Evolutionary conservation across 2,797 vertebrate genomes (phyloP).

Genomic region (Hippoglossus hippoglossus): DNA sequence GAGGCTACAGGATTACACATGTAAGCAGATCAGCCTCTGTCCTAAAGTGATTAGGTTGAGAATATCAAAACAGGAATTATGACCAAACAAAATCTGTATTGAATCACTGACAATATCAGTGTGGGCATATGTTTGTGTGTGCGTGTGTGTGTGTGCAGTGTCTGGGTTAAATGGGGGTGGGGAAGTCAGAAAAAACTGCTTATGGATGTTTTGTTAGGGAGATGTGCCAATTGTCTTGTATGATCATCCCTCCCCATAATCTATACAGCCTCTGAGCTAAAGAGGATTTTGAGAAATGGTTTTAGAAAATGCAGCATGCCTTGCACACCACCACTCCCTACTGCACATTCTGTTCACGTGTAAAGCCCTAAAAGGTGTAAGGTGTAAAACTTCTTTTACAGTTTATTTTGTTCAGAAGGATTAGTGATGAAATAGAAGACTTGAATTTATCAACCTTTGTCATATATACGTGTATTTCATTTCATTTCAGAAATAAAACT

Average conservation of each 20-base stretch:
- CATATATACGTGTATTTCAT: too few species aligned
- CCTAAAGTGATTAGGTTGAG: conserved; percentile 80
- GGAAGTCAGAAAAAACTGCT: conserved; percentile 18
- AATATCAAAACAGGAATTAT: conserved; percentile 73
- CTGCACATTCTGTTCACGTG: neutral
- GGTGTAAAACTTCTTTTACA: neutral
- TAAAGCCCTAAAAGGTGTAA: neutral
- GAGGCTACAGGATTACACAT: conserved; percentile 73
- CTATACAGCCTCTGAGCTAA: conserved; percentile 32
- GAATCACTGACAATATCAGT: conserved; percentile 34
- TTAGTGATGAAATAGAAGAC: neutral
- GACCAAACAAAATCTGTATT: conserved; percentile 50
- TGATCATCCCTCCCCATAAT: conserved; percentile 52
- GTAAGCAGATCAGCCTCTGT: conserved; percentile 78
- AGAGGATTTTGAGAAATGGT: conserved; percentile 58
- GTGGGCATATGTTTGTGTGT: conserved; percentile 2
- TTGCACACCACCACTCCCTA: neutral
- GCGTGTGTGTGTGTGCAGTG: conserved; percentile 6
- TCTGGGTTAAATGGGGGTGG: conserved; percentile 14
- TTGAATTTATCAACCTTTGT: neutral
- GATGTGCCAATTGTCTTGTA: conserved; percentile 40
- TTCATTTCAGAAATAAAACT: too few species aligned
- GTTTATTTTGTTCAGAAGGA: neutral
- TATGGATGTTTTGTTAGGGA: conserved; percentile 26
- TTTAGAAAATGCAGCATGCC: conserved; percentile 35